phyloP scores from a whole-genome alignment of 2,888 invertebrate species.

The Aphrophora alni region DNA sequence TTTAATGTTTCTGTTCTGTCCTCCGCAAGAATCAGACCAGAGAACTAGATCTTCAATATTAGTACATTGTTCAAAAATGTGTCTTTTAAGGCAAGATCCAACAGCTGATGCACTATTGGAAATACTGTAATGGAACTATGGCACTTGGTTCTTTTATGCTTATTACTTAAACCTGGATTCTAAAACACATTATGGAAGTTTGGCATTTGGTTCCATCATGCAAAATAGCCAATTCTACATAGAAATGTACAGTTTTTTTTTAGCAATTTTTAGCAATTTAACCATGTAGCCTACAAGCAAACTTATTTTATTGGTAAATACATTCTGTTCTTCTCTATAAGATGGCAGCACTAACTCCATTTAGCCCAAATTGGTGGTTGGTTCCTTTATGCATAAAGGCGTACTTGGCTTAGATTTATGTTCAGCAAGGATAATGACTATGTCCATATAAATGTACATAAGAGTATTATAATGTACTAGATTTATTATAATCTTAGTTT shows the following conservation, averaged over 20 bases:
- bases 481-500: no score
- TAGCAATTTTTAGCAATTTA: not conserved
- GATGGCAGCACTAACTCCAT: no score
- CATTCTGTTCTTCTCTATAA: conserved; percentile 10
- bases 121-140: not conserved
- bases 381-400: no score
- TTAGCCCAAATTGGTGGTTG: not conserved
- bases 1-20: no score
- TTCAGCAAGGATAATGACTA: no score
- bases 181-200: conserved; percentile 9
- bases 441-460: no score
- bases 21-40: no score
- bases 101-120: conserved; percentile 2
- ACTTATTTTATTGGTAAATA: not conserved
- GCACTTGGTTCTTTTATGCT: not conserved
- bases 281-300: not conserved
- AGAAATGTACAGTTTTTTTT: not conserved
- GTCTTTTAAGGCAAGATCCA: no score
- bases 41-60: no score
- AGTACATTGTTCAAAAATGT: no score
- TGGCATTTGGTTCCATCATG: not conserved
- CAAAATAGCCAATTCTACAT: not conserved
- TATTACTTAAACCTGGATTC: conserved; percentile 3
- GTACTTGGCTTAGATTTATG: no score
- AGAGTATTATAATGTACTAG: no score